phyloP scores from a whole-genome alignment of 1,140 invertebrate genomes.

The Eurosta solidaginis region DNA sequence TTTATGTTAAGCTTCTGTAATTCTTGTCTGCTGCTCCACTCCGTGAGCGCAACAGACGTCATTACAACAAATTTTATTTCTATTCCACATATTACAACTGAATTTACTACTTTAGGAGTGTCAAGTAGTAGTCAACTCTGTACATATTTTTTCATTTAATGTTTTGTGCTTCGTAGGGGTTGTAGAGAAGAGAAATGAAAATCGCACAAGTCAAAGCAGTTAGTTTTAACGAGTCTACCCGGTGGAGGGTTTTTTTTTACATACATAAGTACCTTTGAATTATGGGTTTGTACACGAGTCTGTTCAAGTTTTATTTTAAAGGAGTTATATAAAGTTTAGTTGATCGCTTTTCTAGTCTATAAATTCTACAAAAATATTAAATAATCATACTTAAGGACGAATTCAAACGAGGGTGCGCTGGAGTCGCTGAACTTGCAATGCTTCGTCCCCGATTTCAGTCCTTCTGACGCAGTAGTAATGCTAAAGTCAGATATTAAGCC shows the following conservation, averaged over 20 bases:
- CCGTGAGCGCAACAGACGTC: constrained; percentile 1
- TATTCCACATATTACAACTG: neutral
- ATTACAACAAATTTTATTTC: constrained; percentile 12
- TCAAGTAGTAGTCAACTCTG: neutral
- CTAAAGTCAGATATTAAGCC: too few relatives aligned
- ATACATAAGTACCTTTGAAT: neutral
- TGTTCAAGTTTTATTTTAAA: too few relatives aligned
- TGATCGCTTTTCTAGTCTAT: too few relatives aligned
- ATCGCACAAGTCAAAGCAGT: neutral
- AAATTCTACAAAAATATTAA: too few relatives aligned
- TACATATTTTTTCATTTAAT: neutral
- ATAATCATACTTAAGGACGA: too few relatives aligned
- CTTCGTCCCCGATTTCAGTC: too few relatives aligned
- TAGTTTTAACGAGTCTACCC: constrained; percentile 1
- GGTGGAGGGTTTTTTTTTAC: neutral
- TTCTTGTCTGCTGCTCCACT: constrained; percentile 22
- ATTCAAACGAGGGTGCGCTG: too few relatives aligned
- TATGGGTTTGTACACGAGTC: too few relatives aligned
- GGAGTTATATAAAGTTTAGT: too few relatives aligned
- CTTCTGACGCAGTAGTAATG: too few relatives aligned
- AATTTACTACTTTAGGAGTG: neutral
- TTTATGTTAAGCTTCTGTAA: constrained; percentile 26
- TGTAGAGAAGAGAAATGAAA: neutral
- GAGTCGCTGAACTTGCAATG: too few relatives aligned
- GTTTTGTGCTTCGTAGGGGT: neutral